Conservation (phyloP, 2,888 invertebrate species). For the Acanthopleura granulata region DNA sequence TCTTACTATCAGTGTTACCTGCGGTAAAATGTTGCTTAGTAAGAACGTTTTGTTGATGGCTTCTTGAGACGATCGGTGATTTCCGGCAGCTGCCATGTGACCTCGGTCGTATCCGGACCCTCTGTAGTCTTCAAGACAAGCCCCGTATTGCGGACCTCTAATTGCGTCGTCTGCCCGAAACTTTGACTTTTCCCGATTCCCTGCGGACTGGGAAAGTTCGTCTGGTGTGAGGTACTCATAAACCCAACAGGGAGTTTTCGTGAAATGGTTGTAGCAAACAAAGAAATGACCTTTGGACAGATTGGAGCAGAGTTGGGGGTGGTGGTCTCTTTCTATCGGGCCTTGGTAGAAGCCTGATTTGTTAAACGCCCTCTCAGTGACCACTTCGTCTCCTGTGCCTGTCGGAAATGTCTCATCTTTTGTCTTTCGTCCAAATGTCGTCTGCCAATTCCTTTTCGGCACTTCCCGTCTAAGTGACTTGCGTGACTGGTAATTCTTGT, state of each 20-base stretch:
- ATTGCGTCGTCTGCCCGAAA: not conserved
- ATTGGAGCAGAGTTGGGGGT: not conserved
- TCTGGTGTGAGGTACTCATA: slow-evolving; percentile 13
- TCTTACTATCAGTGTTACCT: slow-evolving; percentile 66
- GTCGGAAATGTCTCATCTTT: too few relatives aligned
- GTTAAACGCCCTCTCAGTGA: too few relatives aligned
- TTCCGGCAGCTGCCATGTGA: slow-evolving; percentile 96
- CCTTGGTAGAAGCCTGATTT: too few relatives aligned
- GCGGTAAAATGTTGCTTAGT: slow-evolving; percentile 96
- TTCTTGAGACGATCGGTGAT: slow-evolving; percentile 83
- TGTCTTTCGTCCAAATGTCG: too few relatives aligned
- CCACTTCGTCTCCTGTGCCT: too few relatives aligned
- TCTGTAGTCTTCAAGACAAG: not conserved
- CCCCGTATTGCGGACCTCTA: not conserved
- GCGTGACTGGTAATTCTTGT: too few relatives aligned
- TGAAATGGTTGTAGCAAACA: not conserved
- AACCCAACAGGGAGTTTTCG: slow-evolving; percentile 12
- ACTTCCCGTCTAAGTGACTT: too few relatives aligned
- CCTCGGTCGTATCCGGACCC: slow-evolving; percentile 94
- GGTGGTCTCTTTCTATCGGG: not conserved
- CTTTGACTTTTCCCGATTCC: not conserved
- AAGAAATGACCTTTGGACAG: not conserved
- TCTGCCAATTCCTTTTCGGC: too few relatives aligned
- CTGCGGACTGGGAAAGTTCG: not conserved
- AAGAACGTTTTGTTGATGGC: slow-evolving; percentile 92